Conservation (phyloP, 2,113 vertebrate genomes). For the Nasalis larvatus region DNA sequence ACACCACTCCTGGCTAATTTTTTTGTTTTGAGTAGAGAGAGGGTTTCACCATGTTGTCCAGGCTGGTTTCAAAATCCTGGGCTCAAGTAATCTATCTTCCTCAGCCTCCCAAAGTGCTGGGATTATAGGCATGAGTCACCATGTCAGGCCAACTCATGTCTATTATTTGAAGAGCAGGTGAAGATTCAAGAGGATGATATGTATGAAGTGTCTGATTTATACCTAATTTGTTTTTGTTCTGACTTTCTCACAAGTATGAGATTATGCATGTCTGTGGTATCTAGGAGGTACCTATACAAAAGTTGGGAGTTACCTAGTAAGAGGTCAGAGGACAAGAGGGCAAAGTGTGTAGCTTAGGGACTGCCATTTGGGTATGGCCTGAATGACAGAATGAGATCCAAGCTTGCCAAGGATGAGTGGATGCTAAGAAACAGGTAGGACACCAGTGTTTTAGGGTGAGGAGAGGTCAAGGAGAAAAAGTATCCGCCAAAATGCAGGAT, state of each 20-base stretch:
- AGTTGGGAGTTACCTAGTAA: neutral
- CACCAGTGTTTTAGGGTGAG: neutral
- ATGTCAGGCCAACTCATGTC: too few relatives aligned
- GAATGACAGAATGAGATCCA: neutral
- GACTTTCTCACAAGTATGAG: neutral
- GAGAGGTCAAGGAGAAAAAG: neutral
- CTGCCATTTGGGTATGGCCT: neutral
- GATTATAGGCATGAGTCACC: too few relatives aligned
- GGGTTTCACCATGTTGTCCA: too few relatives aligned
- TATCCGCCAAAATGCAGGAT: neutral
- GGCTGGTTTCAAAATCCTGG: too few relatives aligned
- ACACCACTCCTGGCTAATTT: too few relatives aligned
- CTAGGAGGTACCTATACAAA: neutral
- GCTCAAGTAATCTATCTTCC: too few relatives aligned
- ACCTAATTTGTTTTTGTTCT: neutral
- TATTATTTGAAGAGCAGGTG: neutral
- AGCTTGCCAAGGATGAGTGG: neutral
- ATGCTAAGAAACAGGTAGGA: neutral
- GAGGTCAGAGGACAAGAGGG: neutral
- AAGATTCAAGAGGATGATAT: neutral
- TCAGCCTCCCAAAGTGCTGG: too few relatives aligned
- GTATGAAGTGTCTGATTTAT: neutral
- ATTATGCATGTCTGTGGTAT: neutral
- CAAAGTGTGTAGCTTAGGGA: neutral
- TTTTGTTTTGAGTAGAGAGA: too few relatives aligned